Conservation (phyloP, 1,140 invertebrate species). For the Thalassaphorura encarpata region DNA sequence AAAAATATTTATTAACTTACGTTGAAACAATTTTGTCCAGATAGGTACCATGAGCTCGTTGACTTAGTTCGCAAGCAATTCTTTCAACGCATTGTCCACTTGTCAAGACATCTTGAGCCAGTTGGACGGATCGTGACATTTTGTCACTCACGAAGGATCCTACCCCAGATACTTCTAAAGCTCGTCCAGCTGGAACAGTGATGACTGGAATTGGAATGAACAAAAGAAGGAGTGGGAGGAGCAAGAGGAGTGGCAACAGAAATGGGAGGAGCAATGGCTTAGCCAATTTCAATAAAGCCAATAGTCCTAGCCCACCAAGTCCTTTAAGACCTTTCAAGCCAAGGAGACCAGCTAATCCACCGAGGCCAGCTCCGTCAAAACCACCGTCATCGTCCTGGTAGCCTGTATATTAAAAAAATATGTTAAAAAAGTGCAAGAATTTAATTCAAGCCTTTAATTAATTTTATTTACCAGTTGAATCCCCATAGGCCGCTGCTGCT, state of each 20-base stretch:
- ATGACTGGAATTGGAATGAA: slow-evolving; percentile 31
- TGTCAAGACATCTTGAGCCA: slow-evolving; percentile 27
- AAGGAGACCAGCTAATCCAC: slow-evolving; percentile 26
- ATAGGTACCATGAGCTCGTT: slow-evolving; percentile 23
- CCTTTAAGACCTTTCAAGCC: slow-evolving; percentile 31
- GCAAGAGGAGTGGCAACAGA: slow-evolving; percentile 20
- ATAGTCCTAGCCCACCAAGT: slow-evolving; percentile 25
- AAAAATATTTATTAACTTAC: slow-evolving; percentile 12
- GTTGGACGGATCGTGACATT: slow-evolving; percentile 21
- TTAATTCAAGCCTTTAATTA: neutral
- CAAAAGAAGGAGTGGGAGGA: slow-evolving; percentile 24
- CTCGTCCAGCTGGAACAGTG: slow-evolving; percentile 14
- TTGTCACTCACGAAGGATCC: slow-evolving; percentile 21
- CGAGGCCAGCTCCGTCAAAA: slow-evolving; percentile 16
- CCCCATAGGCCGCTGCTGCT: slow-evolving; percentile 9
- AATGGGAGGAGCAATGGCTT: slow-evolving; percentile 28
- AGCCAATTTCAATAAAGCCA: slow-evolving; percentile 29
- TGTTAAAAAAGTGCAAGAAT: neutral
- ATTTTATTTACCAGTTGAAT: slow-evolving; percentile 21
- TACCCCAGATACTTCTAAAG: slow-evolving; percentile 8
- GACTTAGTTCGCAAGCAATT: slow-evolving; percentile 27
- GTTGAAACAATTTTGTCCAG: slow-evolving; percentile 27
- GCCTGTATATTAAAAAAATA: slow-evolving; percentile 6
- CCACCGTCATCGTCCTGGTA: slow-evolving; percentile 23
- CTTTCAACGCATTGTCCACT: slow-evolving; percentile 30